A percentile compares a stretch with the other conserved stretches of the same genome.
Evolutionary conservation across 2,888 invertebrate genomes (phyloP).

Genomic region (Hipparchia semele): DNA sequence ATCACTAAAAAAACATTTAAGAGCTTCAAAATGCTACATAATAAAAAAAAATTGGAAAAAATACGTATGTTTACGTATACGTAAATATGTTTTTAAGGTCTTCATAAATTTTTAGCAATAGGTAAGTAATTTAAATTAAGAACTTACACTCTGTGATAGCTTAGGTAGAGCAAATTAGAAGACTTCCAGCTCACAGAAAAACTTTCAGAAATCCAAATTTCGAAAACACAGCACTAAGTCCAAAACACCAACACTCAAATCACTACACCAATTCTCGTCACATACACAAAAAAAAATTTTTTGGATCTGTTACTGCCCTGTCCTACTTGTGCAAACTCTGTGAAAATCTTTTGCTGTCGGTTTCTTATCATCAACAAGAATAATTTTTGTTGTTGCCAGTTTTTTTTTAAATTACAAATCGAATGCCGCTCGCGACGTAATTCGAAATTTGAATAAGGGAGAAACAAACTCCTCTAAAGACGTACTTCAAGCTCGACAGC

Average conservation of each 20-base stretch:
- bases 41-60: too few relatives aligned
- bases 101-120: too few relatives aligned
- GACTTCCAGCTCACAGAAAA: constrained; percentile 4
- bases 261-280: constrained; percentile 6
- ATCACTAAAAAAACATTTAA: too few relatives aligned
- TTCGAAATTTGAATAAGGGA: constrained; percentile 32
- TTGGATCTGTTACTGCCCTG: background rate
- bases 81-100: too few relatives aligned
- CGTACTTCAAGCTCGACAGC: constrained; percentile 54
- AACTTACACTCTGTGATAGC: background rate
- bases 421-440: constrained; percentile 35
- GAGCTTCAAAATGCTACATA: too few relatives aligned
- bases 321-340: background rate
- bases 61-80: too few relatives aligned
- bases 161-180: background rate
- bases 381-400: constrained; percentile 5
- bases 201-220: constrained; percentile 21
- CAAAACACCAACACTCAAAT: constrained; percentile 9
- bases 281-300: background rate
- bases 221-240: constrained; percentile 12
- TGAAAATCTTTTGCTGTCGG: background rate
- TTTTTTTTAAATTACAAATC: constrained; percentile 13
- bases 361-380: background rate
- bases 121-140: too few relatives aligned
- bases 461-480: constrained; percentile 34